phyloP scores from a whole-genome alignment of 1,140 invertebrate species.

The Leptoteleia sp. region DNA sequence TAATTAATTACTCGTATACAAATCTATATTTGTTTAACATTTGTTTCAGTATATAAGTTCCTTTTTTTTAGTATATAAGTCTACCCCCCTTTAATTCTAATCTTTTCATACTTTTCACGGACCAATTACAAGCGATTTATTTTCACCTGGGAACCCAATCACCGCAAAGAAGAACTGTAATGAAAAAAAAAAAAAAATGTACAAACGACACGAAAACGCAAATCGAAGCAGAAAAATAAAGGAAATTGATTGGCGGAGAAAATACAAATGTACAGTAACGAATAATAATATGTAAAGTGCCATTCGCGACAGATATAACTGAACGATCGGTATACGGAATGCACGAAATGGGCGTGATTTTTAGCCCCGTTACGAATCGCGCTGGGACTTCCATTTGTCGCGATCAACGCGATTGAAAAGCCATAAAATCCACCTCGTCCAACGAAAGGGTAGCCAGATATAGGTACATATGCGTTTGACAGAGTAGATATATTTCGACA shows the following conservation, averaged over 20 bases:
- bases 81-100: no score
- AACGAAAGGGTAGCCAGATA: slow-evolving; percentile 79
- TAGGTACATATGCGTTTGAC: slow-evolving; percentile 79
- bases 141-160: no score
- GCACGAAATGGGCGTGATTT: slow-evolving; percentile 66
- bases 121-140: no score
- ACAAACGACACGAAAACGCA: no score
- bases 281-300: slow-evolving; percentile 57
- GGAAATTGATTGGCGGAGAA: no score
- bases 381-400: slow-evolving; percentile 65
- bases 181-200: no score
- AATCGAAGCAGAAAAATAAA: no score
- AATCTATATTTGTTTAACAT: no score
- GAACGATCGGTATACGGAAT: slow-evolving; percentile 42
- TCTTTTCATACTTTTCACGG: no score
- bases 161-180: slow-evolving; percentile 3
- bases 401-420: slow-evolving; percentile 74
- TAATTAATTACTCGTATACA: no score
- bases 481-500: slow-evolving; percentile 79
- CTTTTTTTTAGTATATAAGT: no score
- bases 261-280: slow-evolving; percentile 55
- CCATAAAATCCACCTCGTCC: slow-evolving; percentile 76
- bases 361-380: slow-evolving; percentile 63
- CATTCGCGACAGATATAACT: slow-evolving; percentile 63
- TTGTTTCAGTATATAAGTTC: no score